Conservation (phyloP, 2,888 invertebrate species). For the Tinea semifulvella region DNA sequence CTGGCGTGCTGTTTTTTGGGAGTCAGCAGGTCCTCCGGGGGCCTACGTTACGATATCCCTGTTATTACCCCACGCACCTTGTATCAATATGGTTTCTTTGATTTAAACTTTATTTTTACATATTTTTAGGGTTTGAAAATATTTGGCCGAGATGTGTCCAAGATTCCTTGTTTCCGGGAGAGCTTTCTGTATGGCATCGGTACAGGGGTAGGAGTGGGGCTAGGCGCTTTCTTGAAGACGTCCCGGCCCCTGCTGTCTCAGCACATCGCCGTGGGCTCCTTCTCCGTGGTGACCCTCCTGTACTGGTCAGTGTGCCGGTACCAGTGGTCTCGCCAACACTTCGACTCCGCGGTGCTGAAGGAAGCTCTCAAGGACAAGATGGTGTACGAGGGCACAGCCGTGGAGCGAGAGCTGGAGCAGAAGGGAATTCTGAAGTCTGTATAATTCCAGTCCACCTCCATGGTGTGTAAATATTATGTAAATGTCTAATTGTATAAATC, state of each 20-base stretch:
- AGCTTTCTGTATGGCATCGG: conserved; percentile 79
- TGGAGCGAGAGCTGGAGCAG: conserved; percentile 55
- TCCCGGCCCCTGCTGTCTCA: conserved; percentile 71
- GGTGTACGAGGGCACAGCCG: conserved; percentile 69
- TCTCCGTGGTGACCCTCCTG: conserved; percentile 68
- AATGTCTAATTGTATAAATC: too few species aligned
- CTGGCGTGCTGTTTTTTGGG: too few species aligned
- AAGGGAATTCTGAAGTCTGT: conserved; percentile 49
- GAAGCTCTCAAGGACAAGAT: conserved; percentile 69
- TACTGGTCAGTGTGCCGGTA: conserved; percentile 80
- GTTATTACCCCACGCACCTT: too few species aligned
- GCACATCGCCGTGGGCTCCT: conserved; percentile 73
- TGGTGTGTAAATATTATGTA: too few species aligned
- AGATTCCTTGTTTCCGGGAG: conserved; percentile 83
- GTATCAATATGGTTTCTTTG: too few species aligned
- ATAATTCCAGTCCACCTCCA: too few species aligned
- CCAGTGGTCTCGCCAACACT: conserved; percentile 71
- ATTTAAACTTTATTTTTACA: not conserved
- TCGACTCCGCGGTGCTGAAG: conserved; percentile 70
- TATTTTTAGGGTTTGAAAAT: conserved; percentile 63
- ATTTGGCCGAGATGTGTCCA: conserved; percentile 76
- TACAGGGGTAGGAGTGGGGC: conserved; percentile 73
- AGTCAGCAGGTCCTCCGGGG: too few species aligned
- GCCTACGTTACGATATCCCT: too few species aligned
- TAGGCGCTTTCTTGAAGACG: conserved; percentile 77